phyloP scores from a whole-genome alignment of 2,888 invertebrate species.

The Macaria liturata region DNA sequence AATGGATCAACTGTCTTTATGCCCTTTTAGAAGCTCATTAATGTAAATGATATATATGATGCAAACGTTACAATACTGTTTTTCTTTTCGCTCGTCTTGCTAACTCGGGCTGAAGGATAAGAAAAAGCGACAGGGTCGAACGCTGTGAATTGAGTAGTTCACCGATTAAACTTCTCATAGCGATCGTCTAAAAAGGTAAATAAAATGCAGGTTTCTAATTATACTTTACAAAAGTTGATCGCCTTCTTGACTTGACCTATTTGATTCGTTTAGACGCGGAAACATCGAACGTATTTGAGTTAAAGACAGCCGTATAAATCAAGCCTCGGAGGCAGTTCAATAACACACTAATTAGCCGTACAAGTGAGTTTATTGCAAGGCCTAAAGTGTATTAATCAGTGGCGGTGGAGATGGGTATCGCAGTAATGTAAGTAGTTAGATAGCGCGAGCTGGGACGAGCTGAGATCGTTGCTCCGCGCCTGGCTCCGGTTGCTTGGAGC shows the following conservation, averaged over 20 bases:
- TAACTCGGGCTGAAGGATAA: slow-evolving; percentile 8
- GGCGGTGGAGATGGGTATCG: slow-evolving; percentile 4
- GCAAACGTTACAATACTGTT: slow-evolving; percentile 8
- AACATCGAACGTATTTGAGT: slow-evolving; percentile 18
- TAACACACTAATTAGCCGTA: slow-evolving; percentile 5
- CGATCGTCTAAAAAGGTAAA: slow-evolving; percentile 5
- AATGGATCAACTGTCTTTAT: slow-evolving; percentile 17
- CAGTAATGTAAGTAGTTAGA: slow-evolving; percentile 14
- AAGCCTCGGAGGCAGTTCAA: slow-evolving; percentile 20
- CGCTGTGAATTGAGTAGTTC: slow-evolving; percentile 3
- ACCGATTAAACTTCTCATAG: slow-evolving; percentile 4
- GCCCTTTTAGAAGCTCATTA: slow-evolving; percentile 10
- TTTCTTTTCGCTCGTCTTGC: slow-evolving; percentile 1
- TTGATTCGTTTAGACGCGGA: slow-evolving; percentile 28
- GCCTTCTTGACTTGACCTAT: slow-evolving; percentile 31
- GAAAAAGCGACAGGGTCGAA: slow-evolving; percentile 8
- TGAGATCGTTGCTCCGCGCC: slow-evolving; percentile 40
- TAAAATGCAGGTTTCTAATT: slow-evolving; percentile 12
- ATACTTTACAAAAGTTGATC: slow-evolving; percentile 24
- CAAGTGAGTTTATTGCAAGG: slow-evolving; percentile 3
- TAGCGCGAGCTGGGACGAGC: slow-evolving; percentile 19
- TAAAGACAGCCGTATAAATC: slow-evolving; percentile 18
- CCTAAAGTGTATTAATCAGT: not conserved
- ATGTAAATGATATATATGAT: slow-evolving; percentile 17
- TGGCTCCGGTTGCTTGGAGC: slow-evolving; percentile 36